These are phyloP conservation scores for Cynodonichthys magdalenae DNA, from an alignment of 2,797 vertebrate genomes.

Conservation along the genomic window DNA sequence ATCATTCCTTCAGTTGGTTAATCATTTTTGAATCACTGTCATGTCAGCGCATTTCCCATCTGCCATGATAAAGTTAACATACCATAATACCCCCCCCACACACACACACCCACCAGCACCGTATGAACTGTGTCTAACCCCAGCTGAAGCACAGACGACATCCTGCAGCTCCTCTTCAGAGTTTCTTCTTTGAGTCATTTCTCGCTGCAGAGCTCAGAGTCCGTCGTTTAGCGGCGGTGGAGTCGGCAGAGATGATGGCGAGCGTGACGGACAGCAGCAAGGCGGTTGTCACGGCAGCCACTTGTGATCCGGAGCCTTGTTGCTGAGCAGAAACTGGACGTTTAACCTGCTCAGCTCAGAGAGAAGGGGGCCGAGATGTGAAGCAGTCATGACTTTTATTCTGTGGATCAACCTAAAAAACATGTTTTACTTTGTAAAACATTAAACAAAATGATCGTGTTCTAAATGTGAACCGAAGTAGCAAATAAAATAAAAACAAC, in stretches of 20 bases:
- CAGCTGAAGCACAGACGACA: constrained; percentile 24
- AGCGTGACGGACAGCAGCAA: constrained; percentile 63
- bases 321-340: constrained; percentile 57
- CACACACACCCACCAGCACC: constrained; percentile 10
- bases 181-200: constrained; percentile 47
- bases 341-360: constrained; percentile 53
- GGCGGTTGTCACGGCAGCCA: constrained; percentile 59
- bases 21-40: constrained; percentile 26
- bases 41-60: constrained; percentile 44
- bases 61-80: constrained; percentile 43
- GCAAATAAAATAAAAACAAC: too few relatives aligned
- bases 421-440: neutral
- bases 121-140: constrained; percentile 59
- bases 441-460: too few relatives aligned
- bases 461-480: too few relatives aligned
- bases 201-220: constrained; percentile 37
- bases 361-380: constrained; percentile 34
- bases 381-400: constrained; percentile 35
- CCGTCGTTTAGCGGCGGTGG: constrained; percentile 44
- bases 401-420: constrained; percentile 26
- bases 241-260: constrained; percentile 51
- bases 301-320: constrained; percentile 51
- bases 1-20: constrained; percentile 15
- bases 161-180: constrained; percentile 43
- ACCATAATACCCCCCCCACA: constrained; percentile 23